These are phyloP conservation scores for Philaenus spumarius DNA, from an alignment of 1,140 invertebrate species.

Conservation along the genomic window DNA sequence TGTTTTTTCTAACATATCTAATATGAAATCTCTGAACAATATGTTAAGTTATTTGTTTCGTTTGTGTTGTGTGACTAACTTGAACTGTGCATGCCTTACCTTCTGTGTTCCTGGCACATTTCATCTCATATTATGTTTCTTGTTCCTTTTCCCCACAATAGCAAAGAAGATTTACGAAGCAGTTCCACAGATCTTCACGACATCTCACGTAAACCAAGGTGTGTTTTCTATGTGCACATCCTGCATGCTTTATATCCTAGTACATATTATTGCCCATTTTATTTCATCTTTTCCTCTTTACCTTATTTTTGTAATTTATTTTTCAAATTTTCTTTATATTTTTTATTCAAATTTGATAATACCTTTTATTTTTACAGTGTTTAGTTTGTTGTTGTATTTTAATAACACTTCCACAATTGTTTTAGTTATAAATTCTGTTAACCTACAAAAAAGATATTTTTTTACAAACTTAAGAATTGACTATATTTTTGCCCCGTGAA, in stretches of 20 bases:
- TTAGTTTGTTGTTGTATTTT: too few species aligned
- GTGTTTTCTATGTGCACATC: conserved; percentile 6
- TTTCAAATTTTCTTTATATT: too few species aligned
- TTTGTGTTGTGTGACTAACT: conserved; percentile 7
- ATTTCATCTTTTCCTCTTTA: conserved; percentile 7
- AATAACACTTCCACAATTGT: too few species aligned
- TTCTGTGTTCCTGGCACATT: conserved; percentile 5
- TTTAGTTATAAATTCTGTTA: too few species aligned
- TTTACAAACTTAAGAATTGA: too few species aligned
- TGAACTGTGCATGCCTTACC: conserved; percentile 1
- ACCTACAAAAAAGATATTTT: too few species aligned
- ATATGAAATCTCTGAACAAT: too few species aligned
- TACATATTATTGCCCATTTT: background rate
- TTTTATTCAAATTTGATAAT: too few species aligned
- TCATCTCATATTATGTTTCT: conserved; percentile 18
- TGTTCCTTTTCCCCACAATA: conserved; percentile 20
- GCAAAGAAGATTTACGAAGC: conserved; percentile 35
- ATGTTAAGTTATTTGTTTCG: background rate
- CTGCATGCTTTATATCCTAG: background rate
- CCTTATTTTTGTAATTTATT: too few species aligned
- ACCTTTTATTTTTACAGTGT: too few species aligned
- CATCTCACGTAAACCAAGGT: conserved; percentile 41
- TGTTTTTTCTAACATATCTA: too few species aligned
- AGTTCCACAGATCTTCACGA: conserved; percentile 41
- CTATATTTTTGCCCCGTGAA: too few species aligned